A percentile compares a stretch with the other conserved stretches of the same genome.
phyloP scores from a whole-genome alignment of 2,888 invertebrate genomes.

The Ditula angustiorana region DNA sequence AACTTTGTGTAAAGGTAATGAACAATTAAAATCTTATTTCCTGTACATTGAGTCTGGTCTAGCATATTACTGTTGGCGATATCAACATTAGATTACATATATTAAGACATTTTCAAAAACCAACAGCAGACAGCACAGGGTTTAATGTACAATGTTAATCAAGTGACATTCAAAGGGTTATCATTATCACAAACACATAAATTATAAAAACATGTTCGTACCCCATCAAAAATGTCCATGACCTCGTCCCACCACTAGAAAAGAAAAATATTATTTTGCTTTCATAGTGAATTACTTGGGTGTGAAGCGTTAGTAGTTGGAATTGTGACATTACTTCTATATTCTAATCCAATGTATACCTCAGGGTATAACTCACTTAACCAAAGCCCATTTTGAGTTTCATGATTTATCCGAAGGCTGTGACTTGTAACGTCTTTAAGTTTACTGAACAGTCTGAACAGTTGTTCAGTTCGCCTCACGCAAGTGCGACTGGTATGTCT shows the following conservation, averaged over 20 bases:
- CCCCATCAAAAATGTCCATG: constrained; percentile 98
- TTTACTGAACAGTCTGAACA: too few species aligned
- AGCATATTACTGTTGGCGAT: neutral
- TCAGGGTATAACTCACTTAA: too few species aligned
- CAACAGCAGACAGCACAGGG: constrained; percentile 38
- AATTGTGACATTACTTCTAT: constrained; percentile 37
- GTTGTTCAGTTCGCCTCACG: neutral
- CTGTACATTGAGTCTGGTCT: neutral
- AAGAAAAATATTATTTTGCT: constrained; percentile 83
- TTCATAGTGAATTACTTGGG: constrained; percentile 30
- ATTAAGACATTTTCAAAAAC: constrained; percentile 24
- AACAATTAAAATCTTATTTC: neutral
- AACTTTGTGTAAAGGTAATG: neutral
- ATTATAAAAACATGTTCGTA: constrained; percentile 87
- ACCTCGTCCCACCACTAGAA: constrained; percentile 99
- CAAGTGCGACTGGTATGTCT: neutral
- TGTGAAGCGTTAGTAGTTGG: constrained; percentile 40
- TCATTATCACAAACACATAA: constrained; percentile 67
- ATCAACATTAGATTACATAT: neutral
- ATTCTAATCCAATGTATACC: too few species aligned
- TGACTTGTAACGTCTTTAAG: too few species aligned
- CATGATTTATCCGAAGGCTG: too few species aligned
- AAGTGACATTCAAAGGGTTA: constrained; percentile 54
- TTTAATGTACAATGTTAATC: constrained; percentile 40
- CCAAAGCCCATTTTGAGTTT: neutral